A percentile compares a stretch with the other conserved stretches of the same genome.
These are phyloP conservation scores for Drosophila leonis DNA, from an alignment of 2,888 invertebrate species.

Conservation along the genomic window DNA sequence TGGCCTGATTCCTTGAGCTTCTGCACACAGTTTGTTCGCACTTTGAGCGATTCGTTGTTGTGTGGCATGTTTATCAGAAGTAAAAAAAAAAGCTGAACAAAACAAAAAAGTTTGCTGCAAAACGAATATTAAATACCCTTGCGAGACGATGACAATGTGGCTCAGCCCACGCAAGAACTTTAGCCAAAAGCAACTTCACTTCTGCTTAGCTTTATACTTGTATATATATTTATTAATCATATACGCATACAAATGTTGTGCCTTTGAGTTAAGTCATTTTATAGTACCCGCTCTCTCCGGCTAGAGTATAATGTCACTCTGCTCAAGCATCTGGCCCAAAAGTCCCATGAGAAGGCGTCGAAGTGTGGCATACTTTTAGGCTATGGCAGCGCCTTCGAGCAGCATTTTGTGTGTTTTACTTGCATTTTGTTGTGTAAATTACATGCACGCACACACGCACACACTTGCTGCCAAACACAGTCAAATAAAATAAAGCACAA, in stretches of 20 bases:
- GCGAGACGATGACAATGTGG: neutral
- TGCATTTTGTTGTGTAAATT: slow-evolving; percentile 59
- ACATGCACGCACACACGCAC: slow-evolving; percentile 34
- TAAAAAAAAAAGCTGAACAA: slow-evolving; percentile 5
- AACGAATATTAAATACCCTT: slow-evolving; percentile 7
- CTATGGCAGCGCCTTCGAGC: slow-evolving; percentile 45
- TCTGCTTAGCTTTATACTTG: neutral
- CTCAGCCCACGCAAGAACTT: neutral
- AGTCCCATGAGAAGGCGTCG: slow-evolving; percentile 42
- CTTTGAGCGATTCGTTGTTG: slow-evolving; percentile 50
- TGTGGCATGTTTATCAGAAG: slow-evolving; percentile 31
- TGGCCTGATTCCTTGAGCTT: slow-evolving; percentile 56
- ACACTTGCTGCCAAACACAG: slow-evolving; percentile 40
- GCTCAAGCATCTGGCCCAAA: slow-evolving; percentile 5
- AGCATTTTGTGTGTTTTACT: slow-evolving; percentile 59
- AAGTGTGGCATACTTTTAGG: slow-evolving; percentile 54
- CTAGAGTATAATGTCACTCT: slow-evolving; percentile 8
- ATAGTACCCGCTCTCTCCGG: neutral
- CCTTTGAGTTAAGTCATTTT: neutral
- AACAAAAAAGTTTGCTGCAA: neutral
- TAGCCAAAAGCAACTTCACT: neutral
- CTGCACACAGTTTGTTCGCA: slow-evolving; percentile 21
- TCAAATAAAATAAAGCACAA: slow-evolving; percentile 56
- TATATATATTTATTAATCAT: neutral
- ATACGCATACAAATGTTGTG: neutral